Evolutionary conservation across 2,888 invertebrate genomes (phyloP).

Genomic region (Dryocosmus kuriphilus): DNA sequence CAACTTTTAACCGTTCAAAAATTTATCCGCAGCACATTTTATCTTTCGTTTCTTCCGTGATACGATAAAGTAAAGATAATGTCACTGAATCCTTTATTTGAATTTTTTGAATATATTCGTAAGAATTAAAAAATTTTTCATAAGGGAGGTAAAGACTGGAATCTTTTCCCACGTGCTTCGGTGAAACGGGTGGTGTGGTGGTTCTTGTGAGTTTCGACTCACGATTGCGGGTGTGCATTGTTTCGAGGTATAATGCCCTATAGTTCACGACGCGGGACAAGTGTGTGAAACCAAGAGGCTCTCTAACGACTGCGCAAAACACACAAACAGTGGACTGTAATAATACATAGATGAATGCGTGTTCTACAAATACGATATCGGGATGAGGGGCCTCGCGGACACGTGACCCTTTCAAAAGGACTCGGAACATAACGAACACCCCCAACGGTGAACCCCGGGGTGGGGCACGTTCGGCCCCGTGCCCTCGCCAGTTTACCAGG

Average conservation of each 20-base stretch:
- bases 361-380: conserved; percentile 77
- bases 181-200: conserved; percentile 46
- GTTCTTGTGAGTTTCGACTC: conserved; percentile 48
- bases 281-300: conserved; percentile 67
- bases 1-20: too few relatives aligned
- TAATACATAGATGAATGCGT: conserved; percentile 73
- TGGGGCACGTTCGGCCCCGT: conserved; percentile 61
- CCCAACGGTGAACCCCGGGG: conserved; percentile 69
- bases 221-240: conserved; percentile 67
- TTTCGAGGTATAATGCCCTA: conserved; percentile 70
- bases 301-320: conserved; percentile 64
- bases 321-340: conserved; percentile 76
- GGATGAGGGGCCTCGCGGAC: conserved; percentile 67
- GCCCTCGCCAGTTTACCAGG: conserved; percentile 67
- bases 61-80: too few relatives aligned
- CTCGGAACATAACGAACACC: conserved; percentile 73
- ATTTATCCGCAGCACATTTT: too few relatives aligned
- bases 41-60: too few relatives aligned
- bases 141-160: background rate
- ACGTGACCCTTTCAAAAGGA: conserved; percentile 73
- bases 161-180: conserved; percentile 71
- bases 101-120: too few relatives aligned
- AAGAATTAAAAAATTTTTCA: too few relatives aligned
- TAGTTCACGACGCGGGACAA: conserved; percentile 62
- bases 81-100: too few relatives aligned